phyloP scores from a whole-genome alignment of 2,797 vertebrate species.

The Parotocinclus haroldoi region DNA sequence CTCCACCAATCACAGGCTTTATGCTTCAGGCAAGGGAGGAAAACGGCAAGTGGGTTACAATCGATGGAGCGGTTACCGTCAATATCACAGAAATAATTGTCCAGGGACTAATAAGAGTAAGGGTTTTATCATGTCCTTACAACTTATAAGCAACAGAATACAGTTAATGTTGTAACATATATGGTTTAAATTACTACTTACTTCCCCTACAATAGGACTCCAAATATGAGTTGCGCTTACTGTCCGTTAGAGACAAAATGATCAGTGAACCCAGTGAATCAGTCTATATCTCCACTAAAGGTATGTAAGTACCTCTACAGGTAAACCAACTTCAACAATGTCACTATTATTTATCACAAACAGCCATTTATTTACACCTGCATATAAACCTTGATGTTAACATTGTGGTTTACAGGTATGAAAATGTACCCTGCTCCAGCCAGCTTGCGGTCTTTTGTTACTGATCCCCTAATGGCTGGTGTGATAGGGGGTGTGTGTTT shows the following conservation, averaged over 20 bases:
- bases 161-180: neutral
- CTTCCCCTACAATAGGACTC: slow-evolving; percentile 72
- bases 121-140: neutral
- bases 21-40: slow-evolving; percentile 83
- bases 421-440: slow-evolving; percentile 83
- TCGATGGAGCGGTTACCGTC: slow-evolving; percentile 75
- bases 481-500: slow-evolving; percentile 89
- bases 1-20: slow-evolving; percentile 75
- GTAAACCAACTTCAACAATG: no score
- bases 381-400: neutral
- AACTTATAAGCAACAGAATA: neutral
- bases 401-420: slow-evolving; percentile 74
- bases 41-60: slow-evolving; percentile 80
- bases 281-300: slow-evolving; percentile 83
- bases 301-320: slow-evolving; percentile 58
- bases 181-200: neutral
- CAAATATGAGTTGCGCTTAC: slow-evolving; percentile 85
- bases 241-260: slow-evolving; percentile 79
- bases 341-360: no score
- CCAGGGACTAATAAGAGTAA: slow-evolving; percentile 86
- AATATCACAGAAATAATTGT: slow-evolving; percentile 81
- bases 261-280: slow-evolving; percentile 87
- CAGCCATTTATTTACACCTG: no score
- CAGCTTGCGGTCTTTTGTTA: slow-evolving; percentile 80
- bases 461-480: slow-evolving; percentile 85